Conservation (phyloP, 2,888 invertebrate genomes). For the Meiosimyza platycephala region DNA sequence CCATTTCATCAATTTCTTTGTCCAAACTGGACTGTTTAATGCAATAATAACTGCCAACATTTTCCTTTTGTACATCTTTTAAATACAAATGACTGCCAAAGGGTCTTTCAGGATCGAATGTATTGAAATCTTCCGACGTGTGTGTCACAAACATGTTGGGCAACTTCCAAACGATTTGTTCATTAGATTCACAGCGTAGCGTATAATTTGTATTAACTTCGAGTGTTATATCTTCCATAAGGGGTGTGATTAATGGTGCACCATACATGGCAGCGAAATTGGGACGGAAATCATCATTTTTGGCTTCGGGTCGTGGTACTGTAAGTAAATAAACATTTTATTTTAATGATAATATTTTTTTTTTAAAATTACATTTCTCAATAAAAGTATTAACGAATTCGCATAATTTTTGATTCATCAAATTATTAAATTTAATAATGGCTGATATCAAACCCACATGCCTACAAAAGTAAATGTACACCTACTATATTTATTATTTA, state of each 20-base stretch:
- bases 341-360: not conserved
- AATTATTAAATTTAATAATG: not conserved
- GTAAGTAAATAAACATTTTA: constrained; percentile 32
- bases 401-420: constrained; percentile 3
- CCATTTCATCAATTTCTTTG: constrained; percentile 47
- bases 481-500: not conserved
- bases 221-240: constrained; percentile 59
- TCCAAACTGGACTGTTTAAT: constrained; percentile 60
- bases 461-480: not conserved
- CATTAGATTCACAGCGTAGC: constrained; percentile 67
- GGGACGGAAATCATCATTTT: constrained; percentile 49
- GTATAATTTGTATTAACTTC: constrained; percentile 61
- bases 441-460: not conserved
- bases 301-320: constrained; percentile 57
- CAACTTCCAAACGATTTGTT: constrained; percentile 66
- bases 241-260: constrained; percentile 63
- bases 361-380: no score
- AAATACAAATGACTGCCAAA: constrained; percentile 69
- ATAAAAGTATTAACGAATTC: not conserved
- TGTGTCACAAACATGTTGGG: not conserved
- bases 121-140: constrained; percentile 42
- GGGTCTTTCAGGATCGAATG: constrained; percentile 51
- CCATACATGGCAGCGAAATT: constrained; percentile 58
- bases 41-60: constrained; percentile 73
- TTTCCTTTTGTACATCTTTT: constrained; percentile 66